Evolutionary conservation across 1,140 invertebrate species (phyloP).

Genomic region (Drosophila orosa): DNA sequence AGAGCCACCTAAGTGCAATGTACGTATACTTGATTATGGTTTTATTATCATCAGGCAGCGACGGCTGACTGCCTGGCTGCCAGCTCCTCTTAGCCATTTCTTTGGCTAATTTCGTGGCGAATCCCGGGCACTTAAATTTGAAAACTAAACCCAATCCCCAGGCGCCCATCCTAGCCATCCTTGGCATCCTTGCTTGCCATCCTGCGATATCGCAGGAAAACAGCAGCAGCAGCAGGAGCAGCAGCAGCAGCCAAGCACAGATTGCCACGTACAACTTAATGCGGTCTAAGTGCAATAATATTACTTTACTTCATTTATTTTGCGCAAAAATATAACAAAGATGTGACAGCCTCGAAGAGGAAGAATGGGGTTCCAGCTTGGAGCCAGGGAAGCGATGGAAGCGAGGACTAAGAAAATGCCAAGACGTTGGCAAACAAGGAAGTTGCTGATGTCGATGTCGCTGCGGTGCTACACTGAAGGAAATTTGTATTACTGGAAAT

Average conservation of each 20-base stretch:
- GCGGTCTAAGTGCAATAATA: conserved; percentile 83
- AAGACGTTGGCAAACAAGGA: conserved; percentile 50
- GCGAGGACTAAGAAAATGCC: conserved; percentile 28
- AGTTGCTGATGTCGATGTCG: conserved; percentile 41
- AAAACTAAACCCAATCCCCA: conserved; percentile 68
- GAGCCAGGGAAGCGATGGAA: conserved; percentile 5
- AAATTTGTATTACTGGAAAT: neutral
- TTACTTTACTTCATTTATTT: conserved; percentile 84
- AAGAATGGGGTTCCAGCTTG: conserved; percentile 25
- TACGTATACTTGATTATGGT: conserved; percentile 80
- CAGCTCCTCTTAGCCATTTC: conserved; percentile 59
- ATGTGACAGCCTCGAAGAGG: conserved; percentile 68
- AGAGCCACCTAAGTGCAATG: conserved; percentile 44
- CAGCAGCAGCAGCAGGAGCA: conserved; percentile 4
- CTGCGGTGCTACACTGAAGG: neutral
- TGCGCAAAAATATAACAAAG: conserved; percentile 83
- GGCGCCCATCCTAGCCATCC: conserved; percentile 19
- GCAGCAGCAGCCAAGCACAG: conserved; percentile 50
- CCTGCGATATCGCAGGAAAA: conserved; percentile 15
- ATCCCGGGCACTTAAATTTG: conserved; percentile 78
- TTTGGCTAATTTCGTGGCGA: conserved; percentile 76
- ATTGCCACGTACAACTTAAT: conserved; percentile 82
- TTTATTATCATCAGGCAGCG: conserved; percentile 63
- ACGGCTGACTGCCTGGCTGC: conserved; percentile 20
- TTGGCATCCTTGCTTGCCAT: conserved; percentile 11